Evolutionary conservation across 2,888 invertebrate genomes (phyloP).

Genomic region (Ischnus inquisitorius): DNA sequence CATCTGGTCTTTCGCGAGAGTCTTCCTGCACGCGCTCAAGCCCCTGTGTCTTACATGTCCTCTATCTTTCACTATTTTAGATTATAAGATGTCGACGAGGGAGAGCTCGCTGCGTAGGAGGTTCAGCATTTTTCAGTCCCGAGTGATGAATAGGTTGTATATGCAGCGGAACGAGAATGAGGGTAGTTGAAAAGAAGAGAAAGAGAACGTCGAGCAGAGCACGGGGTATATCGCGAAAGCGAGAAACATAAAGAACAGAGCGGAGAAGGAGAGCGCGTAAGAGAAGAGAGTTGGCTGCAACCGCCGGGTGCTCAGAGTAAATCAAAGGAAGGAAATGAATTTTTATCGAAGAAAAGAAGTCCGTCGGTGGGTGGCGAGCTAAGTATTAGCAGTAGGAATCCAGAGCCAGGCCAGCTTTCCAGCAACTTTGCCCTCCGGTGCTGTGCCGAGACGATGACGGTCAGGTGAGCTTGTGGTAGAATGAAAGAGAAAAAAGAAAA

Average conservation of each 20-base stretch:
- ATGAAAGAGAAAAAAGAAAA: slow-evolving; percentile 20
- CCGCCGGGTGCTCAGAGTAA: slow-evolving; percentile 78
- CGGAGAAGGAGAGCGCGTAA: slow-evolving; percentile 14
- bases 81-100: slow-evolving; percentile 44
- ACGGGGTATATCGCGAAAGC: slow-evolving; percentile 53
- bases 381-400: slow-evolving; percentile 25
- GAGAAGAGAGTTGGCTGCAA: slow-evolving; percentile 76
- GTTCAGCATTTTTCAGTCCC: slow-evolving; percentile 44
- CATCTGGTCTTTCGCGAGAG: slow-evolving; percentile 52
- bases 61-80: slow-evolving; percentile 17
- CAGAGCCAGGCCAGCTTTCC: slow-evolving; percentile 42
- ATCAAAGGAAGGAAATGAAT: slow-evolving; percentile 82
- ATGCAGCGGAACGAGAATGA: slow-evolving; percentile 41
- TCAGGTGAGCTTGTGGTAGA: slow-evolving; percentile 19
- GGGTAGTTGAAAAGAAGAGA: slow-evolving; percentile 43
- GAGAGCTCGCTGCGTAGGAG: slow-evolving; percentile 26
- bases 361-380: slow-evolving; percentile 63
- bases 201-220: not conserved
- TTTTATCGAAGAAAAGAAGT: slow-evolving; percentile 79
- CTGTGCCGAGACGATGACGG: slow-evolving; percentile 31
- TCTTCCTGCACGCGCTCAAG: slow-evolving; percentile 19
- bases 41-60: not conserved
- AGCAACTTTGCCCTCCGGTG: slow-evolving; percentile 32
- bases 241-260: slow-evolving; percentile 25
- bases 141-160: slow-evolving; percentile 48